phyloP scores from a whole-genome alignment of 2,888 invertebrate species.

The Cheilosia pagana region DNA sequence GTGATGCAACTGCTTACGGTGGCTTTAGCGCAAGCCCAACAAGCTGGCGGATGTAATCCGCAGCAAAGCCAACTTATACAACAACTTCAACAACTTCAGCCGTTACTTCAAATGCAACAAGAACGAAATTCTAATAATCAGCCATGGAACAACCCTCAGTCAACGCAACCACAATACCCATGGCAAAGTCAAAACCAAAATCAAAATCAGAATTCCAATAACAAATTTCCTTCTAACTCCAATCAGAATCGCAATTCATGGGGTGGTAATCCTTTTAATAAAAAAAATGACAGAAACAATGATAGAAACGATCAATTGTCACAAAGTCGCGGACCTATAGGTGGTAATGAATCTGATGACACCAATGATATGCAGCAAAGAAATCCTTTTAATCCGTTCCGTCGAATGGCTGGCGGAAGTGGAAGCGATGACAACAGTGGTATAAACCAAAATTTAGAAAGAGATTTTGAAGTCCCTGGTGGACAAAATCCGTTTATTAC shows the following conservation, averaged over 20 bases:
- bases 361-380: conserved; percentile 80
- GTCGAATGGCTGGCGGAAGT: conserved; percentile 29
- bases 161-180: conserved; percentile 6
- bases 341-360: conserved; percentile 81
- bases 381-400: conserved; percentile 65
- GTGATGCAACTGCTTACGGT: conserved; percentile 80
- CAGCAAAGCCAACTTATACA: conserved; percentile 61
- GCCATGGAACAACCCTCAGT: conserved; percentile 48
- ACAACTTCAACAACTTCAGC: conserved; percentile 61
- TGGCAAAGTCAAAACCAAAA: conserved; percentile 46
- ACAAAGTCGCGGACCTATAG: conserved; percentile 81
- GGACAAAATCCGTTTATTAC: conserved; percentile 5
- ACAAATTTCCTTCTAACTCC: conserved; percentile 6
- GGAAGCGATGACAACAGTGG: conserved; percentile 72
- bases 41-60: conserved; percentile 63
- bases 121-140: conserved; percentile 42
- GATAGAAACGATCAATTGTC: conserved; percentile 7
- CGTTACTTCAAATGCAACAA: conserved; percentile 47
- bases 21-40: conserved; percentile 80
- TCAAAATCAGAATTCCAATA: conserved; percentile 38
- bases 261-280: conserved; percentile 41
- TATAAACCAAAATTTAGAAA: conserved; percentile 62
- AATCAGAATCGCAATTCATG: conserved; percentile 36
- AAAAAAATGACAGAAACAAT: conserved; percentile 22
- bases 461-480: background rate